Base-by-base conservation (phyloP, 2,113 vertebrate species). In the Progne subis region DNA sequence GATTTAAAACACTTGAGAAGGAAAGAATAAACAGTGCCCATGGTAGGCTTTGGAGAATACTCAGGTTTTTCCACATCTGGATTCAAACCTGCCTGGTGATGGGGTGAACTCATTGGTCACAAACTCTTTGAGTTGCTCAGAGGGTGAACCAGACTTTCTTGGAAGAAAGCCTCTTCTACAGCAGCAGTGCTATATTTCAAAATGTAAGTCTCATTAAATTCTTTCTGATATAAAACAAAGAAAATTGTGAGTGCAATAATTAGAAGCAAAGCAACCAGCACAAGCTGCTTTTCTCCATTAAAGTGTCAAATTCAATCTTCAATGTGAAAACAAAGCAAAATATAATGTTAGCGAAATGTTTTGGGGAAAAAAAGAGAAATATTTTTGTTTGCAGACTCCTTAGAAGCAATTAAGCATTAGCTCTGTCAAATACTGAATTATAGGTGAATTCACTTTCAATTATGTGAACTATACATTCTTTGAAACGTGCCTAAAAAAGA, bases 341-440 rank as follows among this genome's bases (percentile, higher is more conserved):
- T 86, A 75, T 90, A 92, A 95, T 97, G 96, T 93, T 91, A 85
- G 82, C 90, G 95, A 93, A 92, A 56, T 97, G 89, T 98, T 97
- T 96, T 85, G 94, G 95, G 82, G 92, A 96, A 89, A 96, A 91
- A 82, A 64, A 80, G 69, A 91, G 88, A 95, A 98, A 95, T 97
- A 95, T 97, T 98, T 98, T 97, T 93, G 82, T 97, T 96, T 94
- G 86, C 97, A 96, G 92, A 63, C 92, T 96, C 86, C 97, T 96
- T 95, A 97, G 95, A 97, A 97, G 97, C 95, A 98, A 96, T 97
- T 96, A 97, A 95, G 69, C 87, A 95, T 97, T 96, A 96, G 91
- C 88, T 97, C 97, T 97, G 93, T 97, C 53, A 96, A 96, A 97
- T 92, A 94, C 89, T 84, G 88, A 97, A 97, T 97, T 97, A 91